Conservation (phyloP, 1,140 invertebrate genomes). For the Periplaneta americana region DNA sequence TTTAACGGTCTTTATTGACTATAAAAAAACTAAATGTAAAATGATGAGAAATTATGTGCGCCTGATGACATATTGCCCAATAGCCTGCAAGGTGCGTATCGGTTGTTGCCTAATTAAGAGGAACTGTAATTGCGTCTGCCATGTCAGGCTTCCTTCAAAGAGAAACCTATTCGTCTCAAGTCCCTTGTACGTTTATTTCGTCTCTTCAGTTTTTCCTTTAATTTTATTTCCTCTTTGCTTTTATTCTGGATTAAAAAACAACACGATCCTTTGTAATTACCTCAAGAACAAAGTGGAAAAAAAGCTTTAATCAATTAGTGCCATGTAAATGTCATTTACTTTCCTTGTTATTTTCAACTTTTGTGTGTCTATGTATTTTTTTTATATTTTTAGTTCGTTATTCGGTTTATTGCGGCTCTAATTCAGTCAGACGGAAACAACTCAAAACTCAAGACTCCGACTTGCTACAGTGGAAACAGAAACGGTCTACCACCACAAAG, state of each 20-base stretch:
- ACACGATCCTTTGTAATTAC: background rate
- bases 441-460: background rate
- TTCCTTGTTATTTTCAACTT: background rate
- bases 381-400: background rate
- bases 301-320: background rate
- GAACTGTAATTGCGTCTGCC: background rate
- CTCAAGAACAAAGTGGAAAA: background rate
- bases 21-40: too few species aligned
- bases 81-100: too few species aligned
- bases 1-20: too few species aligned
- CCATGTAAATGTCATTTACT: background rate
- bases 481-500: too few species aligned
- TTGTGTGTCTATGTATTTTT: background rate
- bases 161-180: background rate
- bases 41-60: too few species aligned
- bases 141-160: background rate
- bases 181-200: background rate
- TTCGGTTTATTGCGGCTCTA: background rate
- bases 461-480: too few species aligned
- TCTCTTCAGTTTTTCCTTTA: background rate
- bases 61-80: too few species aligned
- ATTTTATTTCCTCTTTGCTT: background rate
- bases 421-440: background rate
- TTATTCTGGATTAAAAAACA: background rate
- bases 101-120: background rate